Base-by-base conservation (phyloP, 2,113 vertebrate species). In the Dendrocopos noguchii region DNA sequence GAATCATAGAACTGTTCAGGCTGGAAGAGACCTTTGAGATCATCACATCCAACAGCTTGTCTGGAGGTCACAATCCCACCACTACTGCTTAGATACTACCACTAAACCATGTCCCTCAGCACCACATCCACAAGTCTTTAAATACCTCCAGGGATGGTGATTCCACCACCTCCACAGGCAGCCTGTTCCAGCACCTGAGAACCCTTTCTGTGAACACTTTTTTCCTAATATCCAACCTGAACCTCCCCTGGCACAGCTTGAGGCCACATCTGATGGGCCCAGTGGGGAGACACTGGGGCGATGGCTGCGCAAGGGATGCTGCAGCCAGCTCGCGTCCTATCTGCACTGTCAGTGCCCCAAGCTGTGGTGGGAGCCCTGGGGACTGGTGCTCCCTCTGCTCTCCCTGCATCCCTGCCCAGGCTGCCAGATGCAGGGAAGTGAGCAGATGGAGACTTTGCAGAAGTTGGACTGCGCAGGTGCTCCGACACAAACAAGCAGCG, bases 341-440 rank as follows among this genome's bases (percentile, higher is more conserved):
- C 57, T 14, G 50, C 10, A 0, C 34, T 9, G 8, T 56, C 7
- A 2, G 13, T 46, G 24, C 36, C 31, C 25, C 3, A 28, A 17
- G 44, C 42, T 25, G 36, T 1, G 18, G 34, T 4, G 29, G 59
- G 8, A 60, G 47, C 27, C 24, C 27, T 4, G 33, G 64, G 21
- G 18, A 9, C n/a, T 14, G 12, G 9, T 33, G 53, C 70, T 80
- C 27, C 47, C 33, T 1, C 42, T 21, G 55, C 12, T 5, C 67
- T 47, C 52, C 78, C 39, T 2, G 14, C 33, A 7, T 15, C 59
- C 34, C 53, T 24, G 76, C 57, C 74, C 57, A 3, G 57, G 65
- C 47, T 31, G 68, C 64, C 4, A 34, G 28, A 6, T 24, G 59
- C 77, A 15, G 78, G 47, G 61, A 70, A 47, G 39, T 7, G 75